Conservation (phyloP, 2,113 vertebrate genomes). For the Mus musculus region GRCm39 chr9:65421001-65421500, state of each 20-base stretch:
- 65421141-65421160: not conserved
- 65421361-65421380: not conserved
- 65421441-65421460: not conserved
- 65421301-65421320: not conserved
- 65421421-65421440: not conserved
- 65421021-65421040: too few relatives aligned
- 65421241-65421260: not conserved
- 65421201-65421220: not conserved
- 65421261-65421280: too few relatives aligned
- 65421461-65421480: not conserved
- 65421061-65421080: not conserved
- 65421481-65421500: not conserved
- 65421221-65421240: not conserved
- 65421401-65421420: not conserved
- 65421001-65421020: not conserved
- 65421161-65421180: not conserved
- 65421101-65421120: not conserved
- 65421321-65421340: too few relatives aligned
- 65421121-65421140: too few relatives aligned
- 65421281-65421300: not conserved
- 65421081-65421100: not conserved
- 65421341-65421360: not conserved
- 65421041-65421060: not conserved
- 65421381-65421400: not conserved
- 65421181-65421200: too few relatives aligned